phyloP scores from a whole-genome alignment of 2,888 invertebrate species.

The Dicyrtomina minuta region DNA sequence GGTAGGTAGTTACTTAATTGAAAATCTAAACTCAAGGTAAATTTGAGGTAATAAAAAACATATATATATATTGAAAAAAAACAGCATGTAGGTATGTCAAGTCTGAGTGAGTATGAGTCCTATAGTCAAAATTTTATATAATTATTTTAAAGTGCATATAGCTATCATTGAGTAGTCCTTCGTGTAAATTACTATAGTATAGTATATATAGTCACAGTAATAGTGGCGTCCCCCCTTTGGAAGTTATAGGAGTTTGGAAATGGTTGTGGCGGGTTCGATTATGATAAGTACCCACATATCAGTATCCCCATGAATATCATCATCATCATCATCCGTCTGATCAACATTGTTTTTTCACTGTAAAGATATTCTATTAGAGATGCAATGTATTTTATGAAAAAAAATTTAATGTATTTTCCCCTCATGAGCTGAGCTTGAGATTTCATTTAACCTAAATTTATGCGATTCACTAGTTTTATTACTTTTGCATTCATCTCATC shows the following conservation, averaged over 20 bases:
- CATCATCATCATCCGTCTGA: neutral
- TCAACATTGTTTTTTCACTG: neutral
- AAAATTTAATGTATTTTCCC: constrained; percentile 17
- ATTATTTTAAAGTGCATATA: too few species aligned
- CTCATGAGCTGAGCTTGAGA: constrained; percentile 16
- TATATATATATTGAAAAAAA: too few species aligned
- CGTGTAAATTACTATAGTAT: too few species aligned
- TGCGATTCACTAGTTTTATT: constrained; percentile 19
- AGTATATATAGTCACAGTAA: too few species aligned
- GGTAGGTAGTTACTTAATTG: too few species aligned
- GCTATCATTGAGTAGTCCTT: too few species aligned
- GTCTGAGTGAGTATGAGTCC: too few species aligned
- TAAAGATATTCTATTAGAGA: neutral
- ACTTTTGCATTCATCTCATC: constrained; percentile 17
- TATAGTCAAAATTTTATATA: too few species aligned
- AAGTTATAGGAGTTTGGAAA: neutral
- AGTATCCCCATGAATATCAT: neutral
- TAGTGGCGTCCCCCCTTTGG: too few species aligned
- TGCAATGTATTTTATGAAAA: neutral
- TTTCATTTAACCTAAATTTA: constrained; percentile 24
- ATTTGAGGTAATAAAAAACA: too few species aligned
- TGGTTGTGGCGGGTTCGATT: neutral
- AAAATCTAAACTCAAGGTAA: too few species aligned
- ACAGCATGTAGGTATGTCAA: too few species aligned
- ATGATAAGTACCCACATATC: constrained; percentile 8